These are phyloP conservation scores for Podiceps cristatus DNA, from an alignment of 2,113 vertebrate species.

Conservation along the genomic window DNA sequence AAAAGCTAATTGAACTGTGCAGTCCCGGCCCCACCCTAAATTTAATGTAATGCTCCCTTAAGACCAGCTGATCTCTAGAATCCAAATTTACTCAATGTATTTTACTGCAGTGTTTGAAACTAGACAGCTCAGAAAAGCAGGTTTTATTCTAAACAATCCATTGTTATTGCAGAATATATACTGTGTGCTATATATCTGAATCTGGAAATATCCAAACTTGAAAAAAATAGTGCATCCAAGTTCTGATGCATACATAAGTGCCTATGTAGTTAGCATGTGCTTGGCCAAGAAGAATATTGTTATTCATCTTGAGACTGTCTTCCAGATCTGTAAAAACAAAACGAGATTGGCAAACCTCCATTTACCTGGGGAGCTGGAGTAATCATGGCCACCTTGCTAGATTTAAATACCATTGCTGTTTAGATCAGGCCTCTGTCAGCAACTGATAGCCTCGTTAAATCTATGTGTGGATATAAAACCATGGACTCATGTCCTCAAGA, in stretches of 20 bases:
- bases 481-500: neutral
- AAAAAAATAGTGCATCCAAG: neutral
- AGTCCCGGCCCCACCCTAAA: neutral
- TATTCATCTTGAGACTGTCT: neutral
- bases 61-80: neutral
- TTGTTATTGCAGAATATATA: neutral
- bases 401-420: conserved; percentile 25
- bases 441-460: conserved; percentile 46
- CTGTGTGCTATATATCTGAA: neutral
- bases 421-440: conserved; percentile 53
- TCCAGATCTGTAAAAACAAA: neutral
- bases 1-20: neutral
- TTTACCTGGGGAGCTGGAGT: conserved; percentile 14
- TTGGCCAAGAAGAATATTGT: neutral
- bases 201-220: neutral
- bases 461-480: conserved; percentile 41
- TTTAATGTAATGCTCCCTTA: neutral
- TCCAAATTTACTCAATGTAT: neutral
- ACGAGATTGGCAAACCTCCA: neutral
- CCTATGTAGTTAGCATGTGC: neutral
- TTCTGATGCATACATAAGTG: neutral
- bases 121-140: neutral
- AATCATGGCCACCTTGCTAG: conserved; percentile 19
- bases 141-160: neutral
- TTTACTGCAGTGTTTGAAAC: neutral